Base-by-base conservation (phyloP, 2,888 invertebrate genomes). In the Nycteola revayana region DNA sequence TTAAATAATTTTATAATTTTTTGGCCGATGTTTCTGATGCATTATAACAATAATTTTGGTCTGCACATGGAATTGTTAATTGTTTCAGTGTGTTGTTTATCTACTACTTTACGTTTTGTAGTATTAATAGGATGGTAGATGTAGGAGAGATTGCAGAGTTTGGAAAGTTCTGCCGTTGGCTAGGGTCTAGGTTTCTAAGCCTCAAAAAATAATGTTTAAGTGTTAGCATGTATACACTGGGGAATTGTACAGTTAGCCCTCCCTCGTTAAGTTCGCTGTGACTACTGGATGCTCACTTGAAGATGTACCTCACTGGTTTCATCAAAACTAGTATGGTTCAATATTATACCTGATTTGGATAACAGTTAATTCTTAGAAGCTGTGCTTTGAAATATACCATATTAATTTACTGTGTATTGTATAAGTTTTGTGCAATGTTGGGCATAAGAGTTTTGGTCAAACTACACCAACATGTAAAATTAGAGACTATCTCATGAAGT, bases 241-340 rank as follows among this genome's bases (percentile, higher is more conserved):
- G 86, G 87, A 87, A 86, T 87, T 88, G 88, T 88, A 88, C 88
- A 88, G 87, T 86, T 88, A 88, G 87, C 83, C 85, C 86, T 85
- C 87, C 87, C 87, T 86, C 71, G 83, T 86, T 87, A 86, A 86
- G 86, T 85, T 88, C 83, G 81, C 86, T 82, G 84, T 85, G 84
- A 86, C 86, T 72, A 69, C 75, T 76, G 85, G 80, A 84, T 82
- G 85, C 83, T 83, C 81, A 83, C 75, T 75, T 67, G 71, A 60
- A 68, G 69, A 78, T 74, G 69, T 82, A 82, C 77, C 72, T 77
- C 68, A 59, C 62, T 80, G 74, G 80, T 85, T 84, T 75, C 61
- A 76, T 81, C 79, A 83, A 83, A 83, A 82, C 81, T 81, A 71
- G 65, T 68, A 75, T 78, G 81, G 81, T 76, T 73, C 61, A 61